A percentile compares a stretch with the other conserved stretches of the same genome.
Evolutionary conservation across 2,888 invertebrate genomes (phyloP).

Genomic region (Lagria hirta): DNA sequence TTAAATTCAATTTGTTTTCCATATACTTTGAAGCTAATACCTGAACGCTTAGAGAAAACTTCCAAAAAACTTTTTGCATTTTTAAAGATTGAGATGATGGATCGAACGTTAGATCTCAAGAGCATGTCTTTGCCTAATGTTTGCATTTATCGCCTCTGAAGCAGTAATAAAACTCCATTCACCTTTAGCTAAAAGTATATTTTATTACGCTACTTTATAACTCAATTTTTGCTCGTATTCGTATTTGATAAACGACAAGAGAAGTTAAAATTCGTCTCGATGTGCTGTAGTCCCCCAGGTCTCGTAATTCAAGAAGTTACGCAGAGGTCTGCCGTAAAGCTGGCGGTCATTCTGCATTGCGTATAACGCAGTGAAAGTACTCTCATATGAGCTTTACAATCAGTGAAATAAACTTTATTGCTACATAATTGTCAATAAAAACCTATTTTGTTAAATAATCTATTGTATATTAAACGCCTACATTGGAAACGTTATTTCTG

Average conservation of each 20-base stretch:
- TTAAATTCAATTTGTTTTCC: no score
- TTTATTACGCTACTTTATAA: conserved; percentile 26
- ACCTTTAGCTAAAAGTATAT: conserved; percentile 17
- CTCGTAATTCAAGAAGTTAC: conserved; percentile 24
- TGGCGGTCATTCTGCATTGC: conserved; percentile 20
- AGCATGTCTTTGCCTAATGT: conserved; percentile 1
- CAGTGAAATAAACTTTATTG: conserved; percentile 8
- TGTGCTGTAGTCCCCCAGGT: conserved; percentile 23
- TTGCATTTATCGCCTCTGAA: conserved; percentile 11
- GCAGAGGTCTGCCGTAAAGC: conserved; percentile 15
- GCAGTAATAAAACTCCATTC: conserved; percentile 14
- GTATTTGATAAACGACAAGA: conserved; percentile 25
- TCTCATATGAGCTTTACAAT: conserved; percentile 10
- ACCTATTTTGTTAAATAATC: no score
- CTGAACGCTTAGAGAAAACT: neutral
- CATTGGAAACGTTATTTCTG: no score
- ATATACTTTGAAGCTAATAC: no score
- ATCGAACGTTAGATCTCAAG: conserved; percentile 1
- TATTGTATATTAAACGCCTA: no score
- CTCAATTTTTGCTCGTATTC: conserved; percentile 28
- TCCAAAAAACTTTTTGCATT: neutral
- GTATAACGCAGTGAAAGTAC: conserved; percentile 16
- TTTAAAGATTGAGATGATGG: neutral
- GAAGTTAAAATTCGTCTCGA: conserved; percentile 25
- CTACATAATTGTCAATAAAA: no score